A percentile compares a stretch with the other conserved stretches of the same genome.
phyloP scores from a whole-genome alignment of 2,113 vertebrate genomes.

The Acanthochromis polyacanthus region DNA sequence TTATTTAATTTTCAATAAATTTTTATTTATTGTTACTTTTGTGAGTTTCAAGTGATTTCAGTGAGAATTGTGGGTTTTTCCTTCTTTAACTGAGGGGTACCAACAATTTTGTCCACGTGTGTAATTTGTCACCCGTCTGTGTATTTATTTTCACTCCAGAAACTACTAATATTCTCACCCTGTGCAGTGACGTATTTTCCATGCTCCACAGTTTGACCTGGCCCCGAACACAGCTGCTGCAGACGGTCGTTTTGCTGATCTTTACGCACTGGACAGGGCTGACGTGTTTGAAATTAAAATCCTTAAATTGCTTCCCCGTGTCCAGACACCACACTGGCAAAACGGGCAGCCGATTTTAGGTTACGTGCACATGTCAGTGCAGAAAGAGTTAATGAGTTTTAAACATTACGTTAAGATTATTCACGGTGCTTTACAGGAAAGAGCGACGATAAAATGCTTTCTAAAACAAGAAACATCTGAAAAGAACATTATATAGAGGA shows the following conservation, averaged over 20 bases:
- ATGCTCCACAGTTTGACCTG: conserved; percentile 89
- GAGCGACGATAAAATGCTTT: no score
- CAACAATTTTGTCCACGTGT: no score
- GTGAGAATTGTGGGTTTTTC: no score
- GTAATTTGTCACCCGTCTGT: background rate
- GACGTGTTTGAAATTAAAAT: conserved; percentile 86
- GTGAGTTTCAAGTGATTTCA: no score
- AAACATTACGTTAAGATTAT: background rate
- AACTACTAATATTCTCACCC: conserved; percentile 76
- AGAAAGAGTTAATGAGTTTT: background rate
- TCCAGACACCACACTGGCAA: conserved; percentile 89
- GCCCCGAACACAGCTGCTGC: conserved; percentile 89
- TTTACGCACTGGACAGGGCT: conserved; percentile 83
- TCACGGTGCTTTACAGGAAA: no score
- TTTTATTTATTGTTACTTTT: no score
- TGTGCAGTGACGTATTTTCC: conserved; percentile 78
- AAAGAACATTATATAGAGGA: no score
- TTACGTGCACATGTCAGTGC: background rate
- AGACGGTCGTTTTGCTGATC: conserved; percentile 77
- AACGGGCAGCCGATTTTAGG: background rate
- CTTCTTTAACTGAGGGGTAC: no score
- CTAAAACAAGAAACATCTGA: no score
- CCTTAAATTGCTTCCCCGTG: conserved; percentile 83
- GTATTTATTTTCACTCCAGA: background rate
- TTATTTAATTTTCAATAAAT: no score